Evolutionary conservation across 2,113 vertebrate genomes (phyloP).

Genomic region (Gymnorhina tibicen): DNA sequence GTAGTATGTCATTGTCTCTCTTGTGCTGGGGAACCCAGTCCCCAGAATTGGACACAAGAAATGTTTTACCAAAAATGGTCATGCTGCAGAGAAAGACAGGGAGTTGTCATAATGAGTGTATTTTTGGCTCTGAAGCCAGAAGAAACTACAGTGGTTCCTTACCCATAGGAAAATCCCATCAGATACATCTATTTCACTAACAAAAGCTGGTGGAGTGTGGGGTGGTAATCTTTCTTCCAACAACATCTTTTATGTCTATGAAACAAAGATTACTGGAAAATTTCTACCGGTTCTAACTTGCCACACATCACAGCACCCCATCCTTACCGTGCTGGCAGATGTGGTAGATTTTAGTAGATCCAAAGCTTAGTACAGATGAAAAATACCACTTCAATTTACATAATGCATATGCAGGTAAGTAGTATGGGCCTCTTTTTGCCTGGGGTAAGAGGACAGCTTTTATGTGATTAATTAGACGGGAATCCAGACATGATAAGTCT

Average conservation of each 20-base stretch:
- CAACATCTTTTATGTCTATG: not conserved
- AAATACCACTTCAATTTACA: not conserved
- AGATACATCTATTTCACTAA: not conserved
- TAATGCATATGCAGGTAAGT: not conserved
- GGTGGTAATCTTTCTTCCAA: not conserved
- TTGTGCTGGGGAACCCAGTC: not conserved
- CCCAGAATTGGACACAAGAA: not conserved
- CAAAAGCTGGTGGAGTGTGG: not conserved
- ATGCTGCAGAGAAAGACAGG: not conserved
- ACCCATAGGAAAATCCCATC: not conserved
- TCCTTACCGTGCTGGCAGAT: not conserved
- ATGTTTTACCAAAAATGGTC: not conserved
- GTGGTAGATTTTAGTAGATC: not conserved
- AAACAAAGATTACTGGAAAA: not conserved
- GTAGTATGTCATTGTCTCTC: not conserved
- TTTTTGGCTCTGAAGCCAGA: not conserved
- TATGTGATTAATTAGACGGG: not conserved
- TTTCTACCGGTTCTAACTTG: not conserved
- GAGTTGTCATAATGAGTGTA: not conserved
- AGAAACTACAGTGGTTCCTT: not conserved
- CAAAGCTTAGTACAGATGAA: not conserved
- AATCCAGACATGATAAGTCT: not conserved
- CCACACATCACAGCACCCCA: not conserved
- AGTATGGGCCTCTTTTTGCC: rapidly evolving
- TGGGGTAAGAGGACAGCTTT: not conserved